Evolutionary conservation across 2,888 invertebrate genomes (phyloP).

Genomic region (Heliconius hortense): DNA sequence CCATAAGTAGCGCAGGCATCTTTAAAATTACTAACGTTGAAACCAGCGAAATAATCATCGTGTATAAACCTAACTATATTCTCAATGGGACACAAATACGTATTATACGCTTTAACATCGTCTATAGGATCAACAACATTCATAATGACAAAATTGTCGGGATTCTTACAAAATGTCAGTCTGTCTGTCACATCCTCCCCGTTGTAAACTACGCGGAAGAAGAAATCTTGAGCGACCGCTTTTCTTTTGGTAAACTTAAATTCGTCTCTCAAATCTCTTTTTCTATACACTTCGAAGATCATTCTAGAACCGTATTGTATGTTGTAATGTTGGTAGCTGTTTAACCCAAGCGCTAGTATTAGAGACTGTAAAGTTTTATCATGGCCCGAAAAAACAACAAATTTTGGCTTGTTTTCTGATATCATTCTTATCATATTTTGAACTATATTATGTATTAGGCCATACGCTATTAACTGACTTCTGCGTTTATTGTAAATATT

Average conservation of each 20-base stretch:
- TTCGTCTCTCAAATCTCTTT: slow-evolving; percentile 74
- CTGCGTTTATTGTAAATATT: slow-evolving; percentile 83
- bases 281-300: slow-evolving; percentile 93
- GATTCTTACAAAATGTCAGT: slow-evolving; percentile 88
- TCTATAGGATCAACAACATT: slow-evolving; percentile 68
- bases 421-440: slow-evolving; percentile 91
- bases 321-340: slow-evolving; percentile 83
- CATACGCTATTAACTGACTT: slow-evolving; percentile 90
- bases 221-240: slow-evolving; percentile 86
- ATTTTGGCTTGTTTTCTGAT: slow-evolving; percentile 87
- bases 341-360: slow-evolving; percentile 89
- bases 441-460: slow-evolving; percentile 90
- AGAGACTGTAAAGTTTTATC: slow-evolving; percentile 94
- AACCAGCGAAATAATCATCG: slow-evolving; percentile 90
- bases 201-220: slow-evolving; percentile 91
- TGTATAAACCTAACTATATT: slow-evolving; percentile 93
- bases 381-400: slow-evolving; percentile 94
- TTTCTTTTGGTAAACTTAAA: slow-evolving; percentile 80
- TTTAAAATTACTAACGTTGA: slow-evolving; percentile 94
- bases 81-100: slow-evolving; percentile 91
- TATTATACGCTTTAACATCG: slow-evolving; percentile 60
- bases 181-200: slow-evolving; percentile 92
- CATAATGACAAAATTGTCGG: slow-evolving; percentile 79
- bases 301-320: slow-evolving; percentile 94
- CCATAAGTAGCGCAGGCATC: slow-evolving; percentile 86